Base-by-base conservation (phyloP, 2,888 invertebrate genomes). In the Ypsolopha scabrella region DNA sequence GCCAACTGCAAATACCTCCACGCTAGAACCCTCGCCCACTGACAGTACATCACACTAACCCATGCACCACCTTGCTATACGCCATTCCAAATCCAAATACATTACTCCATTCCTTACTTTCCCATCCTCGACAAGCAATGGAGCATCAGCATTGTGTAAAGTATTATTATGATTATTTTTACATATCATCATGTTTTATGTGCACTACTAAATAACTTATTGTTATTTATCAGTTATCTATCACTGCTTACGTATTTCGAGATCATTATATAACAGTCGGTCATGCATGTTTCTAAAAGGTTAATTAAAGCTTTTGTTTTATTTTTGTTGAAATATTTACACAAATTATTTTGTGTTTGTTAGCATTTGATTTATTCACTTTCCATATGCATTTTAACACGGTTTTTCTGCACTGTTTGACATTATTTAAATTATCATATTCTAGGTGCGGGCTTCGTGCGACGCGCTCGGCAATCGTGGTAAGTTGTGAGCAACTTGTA, bases 1-100 rank as follows among this genome's bases (percentile, higher is more conserved):
- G 58, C 78, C 41, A 79, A 80, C 61, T 87, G 87, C 85, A 80
- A 78, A 78, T 85, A 78, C 71, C 72, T 83, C 52, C 87, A 87
- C 60, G 80, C 81, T 47, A 72, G 75, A 58, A 57, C 62, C 59
- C 69, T 61, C 43, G 58, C 67, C 54, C 74, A 74, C 64, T 80
- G 72, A 82, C 79, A 73, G 6, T 60, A 57, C 52, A 57, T 62
- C 61, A 59, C 39, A 52, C 48, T 55, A 56, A 57, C 57, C 59
- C 54, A 55, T 52, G 52, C 55, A 58, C 55, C 60, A 60, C 62
- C 62, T 62, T 60, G 53, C 55, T 60, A 60, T 44, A 61, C 60
- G 56, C 54, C 37, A 61, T 58, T 58, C 52, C 53, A 55, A 51
- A 55, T 52, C 10, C 56, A 51, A 59, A 54, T 55, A 45, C 54